Evolutionary conservation across 2,888 invertebrate species (phyloP).

Genomic region (Limenitis camilla): DNA sequence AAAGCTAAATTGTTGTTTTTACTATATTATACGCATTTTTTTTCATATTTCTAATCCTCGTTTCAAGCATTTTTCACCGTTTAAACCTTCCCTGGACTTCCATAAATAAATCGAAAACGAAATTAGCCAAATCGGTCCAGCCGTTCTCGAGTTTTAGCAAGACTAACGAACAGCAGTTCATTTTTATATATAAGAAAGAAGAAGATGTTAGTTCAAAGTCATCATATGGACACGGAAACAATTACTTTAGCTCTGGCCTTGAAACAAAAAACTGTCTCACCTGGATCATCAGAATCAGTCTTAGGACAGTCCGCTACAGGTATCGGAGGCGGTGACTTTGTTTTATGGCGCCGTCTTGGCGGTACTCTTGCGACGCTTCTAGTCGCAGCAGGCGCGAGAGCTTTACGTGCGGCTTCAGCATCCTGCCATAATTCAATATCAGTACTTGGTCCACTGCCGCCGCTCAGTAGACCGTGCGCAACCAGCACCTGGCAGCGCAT

Average conservation of each 20-base stretch:
- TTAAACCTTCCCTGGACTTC: no score
- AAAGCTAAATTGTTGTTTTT: no score
- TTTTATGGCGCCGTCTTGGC: constrained; percentile 35
- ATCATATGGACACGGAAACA: background rate
- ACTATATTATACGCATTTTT: no score
- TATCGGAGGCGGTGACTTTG: constrained; percentile 27
- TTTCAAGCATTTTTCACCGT: no score
- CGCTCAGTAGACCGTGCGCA: constrained; percentile 81
- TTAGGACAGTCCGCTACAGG: constrained; percentile 51
- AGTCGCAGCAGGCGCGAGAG: constrained; percentile 73
- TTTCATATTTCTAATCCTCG: no score
- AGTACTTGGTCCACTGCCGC: constrained; percentile 79
- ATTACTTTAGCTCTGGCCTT: background rate
- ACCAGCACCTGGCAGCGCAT: constrained; percentile 94
- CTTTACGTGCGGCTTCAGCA: constrained; percentile 79
- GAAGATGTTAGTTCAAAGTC: no score
- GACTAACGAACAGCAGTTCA: no score
- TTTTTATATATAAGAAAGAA: no score
- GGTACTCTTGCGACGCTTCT: constrained; percentile 68
- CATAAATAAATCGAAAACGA: no score
- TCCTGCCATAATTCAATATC: constrained; percentile 90
- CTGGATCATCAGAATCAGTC: constrained; percentile 17
- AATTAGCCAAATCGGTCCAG: no score
- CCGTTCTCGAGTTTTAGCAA: no score
- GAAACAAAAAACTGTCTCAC: constrained; percentile 5